Evolutionary conservation across 2,113 vertebrate species (phyloP).

Genomic region (Brachionichthys hirsutus): DNA sequence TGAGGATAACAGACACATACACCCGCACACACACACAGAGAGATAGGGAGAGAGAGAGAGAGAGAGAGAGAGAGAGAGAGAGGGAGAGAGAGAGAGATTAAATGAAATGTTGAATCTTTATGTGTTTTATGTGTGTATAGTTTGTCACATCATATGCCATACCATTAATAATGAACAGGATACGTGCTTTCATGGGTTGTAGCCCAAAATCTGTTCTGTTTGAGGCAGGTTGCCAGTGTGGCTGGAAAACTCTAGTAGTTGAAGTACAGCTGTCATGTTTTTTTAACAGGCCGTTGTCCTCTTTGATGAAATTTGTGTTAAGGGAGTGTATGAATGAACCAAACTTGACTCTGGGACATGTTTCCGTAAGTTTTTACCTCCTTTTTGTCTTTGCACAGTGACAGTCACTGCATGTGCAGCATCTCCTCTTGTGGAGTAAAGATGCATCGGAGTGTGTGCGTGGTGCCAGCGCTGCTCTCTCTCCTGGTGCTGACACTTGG

Average conservation of each 20-base stretch:
- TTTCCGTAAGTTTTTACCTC: constrained; percentile 13
- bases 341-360: background rate
- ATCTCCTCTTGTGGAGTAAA: constrained; percentile 12
- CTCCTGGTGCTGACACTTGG: constrained; percentile 67
- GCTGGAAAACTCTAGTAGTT: background rate
- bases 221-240: constrained; percentile 30
- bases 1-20: no score
- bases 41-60: no score
- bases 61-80: no score
- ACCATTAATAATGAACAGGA: no score
- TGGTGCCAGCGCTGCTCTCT: constrained; percentile 66
- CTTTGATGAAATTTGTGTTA: background rate
- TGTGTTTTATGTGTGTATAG: no score
- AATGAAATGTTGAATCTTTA: no score
- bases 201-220: constrained; percentile 10
- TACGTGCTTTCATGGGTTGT: no score
- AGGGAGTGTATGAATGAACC: constrained; percentile 10
- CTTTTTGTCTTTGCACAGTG: constrained; percentile 29
- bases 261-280: background rate
- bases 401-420: constrained; percentile 16
- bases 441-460: constrained; percentile 37
- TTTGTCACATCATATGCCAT: no score
- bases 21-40: no score
- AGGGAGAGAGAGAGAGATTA: no score
- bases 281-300: background rate